Evolutionary conservation across 2,113 vertebrate species (phyloP), one percentile per base, ranked within the genome.

Genomic region (Ciconia maguari): DNA sequence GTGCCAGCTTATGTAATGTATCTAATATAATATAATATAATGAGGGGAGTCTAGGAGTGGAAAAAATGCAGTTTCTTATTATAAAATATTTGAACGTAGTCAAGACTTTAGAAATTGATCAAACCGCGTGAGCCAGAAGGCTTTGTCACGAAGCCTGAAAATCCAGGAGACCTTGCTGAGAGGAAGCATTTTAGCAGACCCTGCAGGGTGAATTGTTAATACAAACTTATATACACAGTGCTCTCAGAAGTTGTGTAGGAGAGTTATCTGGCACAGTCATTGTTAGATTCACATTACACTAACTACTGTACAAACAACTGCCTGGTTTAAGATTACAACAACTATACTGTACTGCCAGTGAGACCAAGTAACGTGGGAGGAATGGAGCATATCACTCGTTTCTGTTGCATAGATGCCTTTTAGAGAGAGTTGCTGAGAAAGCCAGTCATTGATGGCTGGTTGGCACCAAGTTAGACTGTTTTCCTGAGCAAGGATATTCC

Each of bases 231-330:
- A 76, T 34, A 88, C 75, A 72, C 51, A 85, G 82, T 36, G 26
- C 49, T 60, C 69, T 78, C 61, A 84, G 55, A 94, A 87, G 52
- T 60, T 92, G 61, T 79, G 46, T 88, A 94, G 85, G 92, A 96
- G 93, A 96, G 86, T 87, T 91, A 95, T 96, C 84, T 98, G 97
- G 89, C 87, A 52, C 21, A 44, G 60, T 21, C 84, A 85, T 84
- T 83, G 66, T 75, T 34, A 94, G 86, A 84, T 87, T 97, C 86
- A 81, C 68, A 64, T 97, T 84, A 76, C 68, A 38, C 70, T 86
- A 78, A 95, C 72, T 75, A 78, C 86, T 94, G 80, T 87, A 89
- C 38, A 89, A 94, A 93, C 94, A 98, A 97, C 95, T 97, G 95
- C 49, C 64, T 92, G 72, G 72, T 87, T 97, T 97, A 88, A 71